Base-by-base conservation (phyloP, 1,140 invertebrate species). In the Ostrea denselamellosa region DNA sequence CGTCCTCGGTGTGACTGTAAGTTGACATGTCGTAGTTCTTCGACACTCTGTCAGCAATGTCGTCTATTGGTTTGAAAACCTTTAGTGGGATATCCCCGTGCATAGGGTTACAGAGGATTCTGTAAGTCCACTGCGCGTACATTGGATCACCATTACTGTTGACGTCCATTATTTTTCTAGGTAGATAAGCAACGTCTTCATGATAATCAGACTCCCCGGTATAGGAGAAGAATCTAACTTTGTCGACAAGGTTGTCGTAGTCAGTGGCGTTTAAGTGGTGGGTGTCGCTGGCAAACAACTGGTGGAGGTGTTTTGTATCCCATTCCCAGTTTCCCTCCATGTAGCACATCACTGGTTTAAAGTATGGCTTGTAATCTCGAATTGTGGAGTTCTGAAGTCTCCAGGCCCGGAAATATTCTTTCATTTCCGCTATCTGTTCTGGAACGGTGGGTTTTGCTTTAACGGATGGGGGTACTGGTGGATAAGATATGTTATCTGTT, bases 331-430 rank as follows among this genome's bases (percentile, higher is more conserved):
- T 89, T n/a, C 92, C 93, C 82, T 94, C 93, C 81, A 94, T 52
- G 85, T 93, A 94, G 87, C 93, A 93, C 22, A 94, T 83, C 19
- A 91, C 85, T 8, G 93, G 92, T 88, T 92, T 93, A 82, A 94
- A 94, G 87, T 93, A 94, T 17, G 85, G 83, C 19, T 89, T 85
- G 83, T 93, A 94, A 58, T 77, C 77, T 51, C 92, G 62, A 0
- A 89, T 86, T 0, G 88, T 85, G 8, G 71, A 68, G 77, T 94
- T 86, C 34, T 92, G 90, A 17, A 90, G 53, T 52, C 88, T 83
- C 87, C 91, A 94, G 1, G 93, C 93, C 83, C 90, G 90, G 90
- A 94, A 94, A 85, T 92, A 94, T 22, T 92, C 86, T 19, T 89
- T 85, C 93, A 94, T 92, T 88, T 93, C 93, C 10, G 81, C 62